Evolutionary conservation across 2,888 invertebrate species (phyloP).

Genomic region (Erynnis tages): DNA sequence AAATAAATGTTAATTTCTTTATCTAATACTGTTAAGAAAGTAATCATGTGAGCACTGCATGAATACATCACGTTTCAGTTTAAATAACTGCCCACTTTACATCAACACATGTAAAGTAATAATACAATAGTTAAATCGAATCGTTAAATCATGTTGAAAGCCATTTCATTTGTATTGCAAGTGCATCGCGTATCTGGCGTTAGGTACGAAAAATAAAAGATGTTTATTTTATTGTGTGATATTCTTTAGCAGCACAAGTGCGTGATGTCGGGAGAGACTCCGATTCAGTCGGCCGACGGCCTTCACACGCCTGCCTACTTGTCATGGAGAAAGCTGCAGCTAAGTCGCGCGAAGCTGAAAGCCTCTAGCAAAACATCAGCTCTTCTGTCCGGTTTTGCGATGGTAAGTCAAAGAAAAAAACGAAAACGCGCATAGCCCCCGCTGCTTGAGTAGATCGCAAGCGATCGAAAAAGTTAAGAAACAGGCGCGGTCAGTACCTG

Average conservation of each 20-base stretch:
- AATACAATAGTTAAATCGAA: not conserved
- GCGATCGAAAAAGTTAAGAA: no score
- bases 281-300: constrained; percentile 89
- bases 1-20: no score
- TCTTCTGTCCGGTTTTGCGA: constrained; percentile 97
- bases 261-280: constrained; percentile 79
- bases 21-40: not conserved
- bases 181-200: not conserved
- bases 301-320: constrained; percentile 92
- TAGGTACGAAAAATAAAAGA: not conserved
- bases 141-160: not conserved
- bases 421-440: no score
- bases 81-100: not conserved
- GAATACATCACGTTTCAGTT: not conserved
- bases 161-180: constrained; percentile 6
- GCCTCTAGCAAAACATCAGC: constrained; percentile 99
- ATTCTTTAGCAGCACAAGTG: constrained; percentile 61
- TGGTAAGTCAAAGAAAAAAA: no score
- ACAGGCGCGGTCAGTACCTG: no score
- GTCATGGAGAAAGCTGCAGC: constrained; percentile 94
- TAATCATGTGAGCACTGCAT: not conserved
- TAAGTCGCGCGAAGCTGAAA: constrained; percentile 98
- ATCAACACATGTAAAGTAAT: not conserved
- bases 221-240: constrained; percentile 9
- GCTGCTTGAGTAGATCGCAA: no score